phyloP scores from a whole-genome alignment of 2,797 vertebrate genomes.

The Brotula barbata region DNA sequence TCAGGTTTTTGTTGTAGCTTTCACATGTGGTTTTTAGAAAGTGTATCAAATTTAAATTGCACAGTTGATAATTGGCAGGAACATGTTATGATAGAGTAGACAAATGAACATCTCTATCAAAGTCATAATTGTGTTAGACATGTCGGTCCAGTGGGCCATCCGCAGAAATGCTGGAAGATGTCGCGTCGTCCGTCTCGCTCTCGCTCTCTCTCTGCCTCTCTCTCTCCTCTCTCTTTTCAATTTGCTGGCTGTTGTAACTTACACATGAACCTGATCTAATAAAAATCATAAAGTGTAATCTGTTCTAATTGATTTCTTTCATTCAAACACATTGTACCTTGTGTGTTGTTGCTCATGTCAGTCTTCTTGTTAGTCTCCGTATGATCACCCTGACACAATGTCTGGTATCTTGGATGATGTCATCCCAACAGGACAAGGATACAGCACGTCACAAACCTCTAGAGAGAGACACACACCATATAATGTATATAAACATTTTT shows the following conservation, averaged over 20 bases:
- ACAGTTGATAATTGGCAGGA: constrained; percentile 10
- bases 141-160: constrained; percentile 20
- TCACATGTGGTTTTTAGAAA: background rate
- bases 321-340: too few relatives aligned
- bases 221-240: too few relatives aligned
- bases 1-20: constrained; percentile 8
- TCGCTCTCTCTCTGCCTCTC: too few relatives aligned
- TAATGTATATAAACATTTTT: too few relatives aligned
- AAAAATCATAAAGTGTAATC: constrained; percentile 19
- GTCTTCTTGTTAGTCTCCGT: constrained; percentile 22
- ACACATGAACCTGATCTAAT: constrained; percentile 35
- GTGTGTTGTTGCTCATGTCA: too few relatives aligned
- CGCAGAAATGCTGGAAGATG: constrained; percentile 41
- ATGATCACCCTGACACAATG: constrained; percentile 34
- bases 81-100: constrained; percentile 3
- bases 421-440: constrained; percentile 52
- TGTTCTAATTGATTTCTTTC: too few relatives aligned
- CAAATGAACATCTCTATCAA: constrained; percentile 24
- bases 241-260: constrained; percentile 33
- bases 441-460: constrained; percentile 1
- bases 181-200: too few relatives aligned
- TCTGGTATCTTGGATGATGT: constrained; percentile 47
- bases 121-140: constrained; percentile 36
- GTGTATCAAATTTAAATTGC: too few relatives aligned
- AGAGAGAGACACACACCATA: too few relatives aligned